Evolutionary conservation across 2,113 vertebrate genomes (phyloP), one percentile per base, ranked within the genome.

Genomic region (Chrysemys picta): DNA sequence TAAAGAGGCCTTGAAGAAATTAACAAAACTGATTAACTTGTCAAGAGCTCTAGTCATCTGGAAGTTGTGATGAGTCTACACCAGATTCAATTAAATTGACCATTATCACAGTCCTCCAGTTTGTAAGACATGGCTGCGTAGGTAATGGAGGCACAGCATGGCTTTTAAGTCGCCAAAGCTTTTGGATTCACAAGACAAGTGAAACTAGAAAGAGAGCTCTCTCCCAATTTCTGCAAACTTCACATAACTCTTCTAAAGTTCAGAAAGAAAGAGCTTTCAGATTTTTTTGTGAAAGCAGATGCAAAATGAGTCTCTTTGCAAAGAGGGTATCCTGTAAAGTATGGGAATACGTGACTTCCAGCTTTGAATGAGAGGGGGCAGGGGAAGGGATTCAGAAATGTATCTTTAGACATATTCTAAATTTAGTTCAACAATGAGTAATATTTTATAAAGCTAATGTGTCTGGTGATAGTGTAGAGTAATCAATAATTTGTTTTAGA

Each of bases 61-160:
- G 79, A 94, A 50, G 84, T 81, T 22, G 72, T 72, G 62, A 69
- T 85, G 88, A 88, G 38, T 89, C 92, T 59, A 52, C 85, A 49
- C 25, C 85, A 93, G 87, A 93, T 94, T 93, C 69, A 94, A 3
- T 75, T 92, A 47, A 80, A 21, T 50, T 54, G 54, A 84, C 25
- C 86, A 1, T 94, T 85, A 81, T 80, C 85, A 27, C 57, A 91
- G 72, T 59, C 82, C 59, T 75, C 82, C 84, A 56, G 35, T 80
- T 86, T 80, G 88, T 38, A 53, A 87, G 50, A 87, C 49, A 31
- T 35, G 49, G 85, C 82, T 80, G 38, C 84, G 27, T 69, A 59
- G 47, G 65, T 82, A 52, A 65, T 76, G 56, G 50, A 56, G 31
- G 35, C 57, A 31, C 38, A 80, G 79, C 87, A 56, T 90, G 42